These are phyloP conservation scores for Dipodomys stephensi DNA, from an alignment of 2,113 vertebrate species.

Conservation along the genomic window DNA sequence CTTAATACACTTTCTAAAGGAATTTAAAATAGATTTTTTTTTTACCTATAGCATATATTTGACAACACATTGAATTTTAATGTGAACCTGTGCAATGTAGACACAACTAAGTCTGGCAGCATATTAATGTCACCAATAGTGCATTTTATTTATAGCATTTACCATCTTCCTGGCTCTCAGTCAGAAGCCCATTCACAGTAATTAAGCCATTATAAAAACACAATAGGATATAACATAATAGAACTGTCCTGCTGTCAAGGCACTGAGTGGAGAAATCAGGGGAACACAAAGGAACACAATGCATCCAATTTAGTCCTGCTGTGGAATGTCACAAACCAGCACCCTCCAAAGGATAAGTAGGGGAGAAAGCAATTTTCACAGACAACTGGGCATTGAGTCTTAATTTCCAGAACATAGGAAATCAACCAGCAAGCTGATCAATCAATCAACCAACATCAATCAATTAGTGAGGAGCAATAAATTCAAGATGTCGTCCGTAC, in stretches of 20 bases:
- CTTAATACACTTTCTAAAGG: constrained; percentile 60
- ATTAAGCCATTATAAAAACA: constrained; percentile 77
- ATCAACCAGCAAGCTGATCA: constrained; percentile 37
- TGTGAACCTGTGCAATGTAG: constrained; percentile 41
- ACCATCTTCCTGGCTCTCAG: constrained; percentile 54
- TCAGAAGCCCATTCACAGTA: constrained; percentile 69
- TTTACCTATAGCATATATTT: constrained; percentile 72
- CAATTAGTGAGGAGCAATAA: neutral
- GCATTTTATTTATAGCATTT: constrained; percentile 68
- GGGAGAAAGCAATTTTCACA: constrained; percentile 29
- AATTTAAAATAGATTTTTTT: constrained; percentile 59
- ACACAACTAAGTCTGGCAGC: constrained; percentile 58
- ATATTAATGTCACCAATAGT: constrained; percentile 51
- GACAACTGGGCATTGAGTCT: constrained; percentile 44
- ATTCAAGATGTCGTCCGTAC: neutral
- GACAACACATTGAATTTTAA: constrained; percentile 71
- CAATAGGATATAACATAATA: constrained; percentile 74
- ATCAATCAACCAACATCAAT: neutral
- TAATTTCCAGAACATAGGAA: constrained; percentile 55
- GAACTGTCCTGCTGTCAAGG: constrained; percentile 67
- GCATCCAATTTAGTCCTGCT: constrained; percentile 60
- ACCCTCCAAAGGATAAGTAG: constrained; percentile 23
- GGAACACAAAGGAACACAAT: constrained; percentile 55
- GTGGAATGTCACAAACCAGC: constrained; percentile 54
- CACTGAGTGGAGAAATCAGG: constrained; percentile 49